Conservation (phyloP, 2,888 invertebrate species). For the Carcina quercana region DNA sequence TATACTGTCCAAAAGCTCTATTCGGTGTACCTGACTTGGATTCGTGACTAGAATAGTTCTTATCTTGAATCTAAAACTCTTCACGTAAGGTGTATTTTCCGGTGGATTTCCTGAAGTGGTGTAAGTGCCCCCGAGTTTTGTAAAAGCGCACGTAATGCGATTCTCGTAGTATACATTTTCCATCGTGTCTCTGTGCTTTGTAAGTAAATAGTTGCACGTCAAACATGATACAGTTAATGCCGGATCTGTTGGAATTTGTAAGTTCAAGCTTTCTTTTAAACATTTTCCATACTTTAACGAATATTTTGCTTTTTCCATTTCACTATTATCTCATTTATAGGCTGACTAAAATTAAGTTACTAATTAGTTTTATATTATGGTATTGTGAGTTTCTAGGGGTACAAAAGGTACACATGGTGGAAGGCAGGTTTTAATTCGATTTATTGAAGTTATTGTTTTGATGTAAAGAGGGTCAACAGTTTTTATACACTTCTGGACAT, state of each 20-base stretch:
- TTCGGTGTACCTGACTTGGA: slow-evolving; percentile 30
- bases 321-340: too few species aligned
- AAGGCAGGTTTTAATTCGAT: too few species aligned
- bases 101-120: slow-evolving; percentile 17
- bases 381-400: too few species aligned
- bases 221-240: slow-evolving; percentile 37
- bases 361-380: too few species aligned
- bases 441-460: too few species aligned
- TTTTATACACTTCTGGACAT: too few species aligned
- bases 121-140: slow-evolving; percentile 15
- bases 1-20: slow-evolving; percentile 24
- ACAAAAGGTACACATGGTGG: too few species aligned
- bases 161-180: slow-evolving; percentile 26
- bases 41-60: slow-evolving; percentile 20
- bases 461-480: too few species aligned
- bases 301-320: background rate
- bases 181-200: slow-evolving; percentile 13
- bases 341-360: too few species aligned
- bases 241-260: slow-evolving; percentile 36
- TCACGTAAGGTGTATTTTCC: slow-evolving; percentile 32
- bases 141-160: slow-evolving; percentile 29
- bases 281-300: slow-evolving; percentile 1
- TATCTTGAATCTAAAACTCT: slow-evolving; percentile 34
- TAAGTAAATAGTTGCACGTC: slow-evolving; percentile 39
- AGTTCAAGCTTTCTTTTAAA: slow-evolving; percentile 18